These are phyloP conservation scores for Caenorhabditis latens DNA, from an alignment of 1,140 invertebrate genomes.

Conservation along the genomic window DNA sequence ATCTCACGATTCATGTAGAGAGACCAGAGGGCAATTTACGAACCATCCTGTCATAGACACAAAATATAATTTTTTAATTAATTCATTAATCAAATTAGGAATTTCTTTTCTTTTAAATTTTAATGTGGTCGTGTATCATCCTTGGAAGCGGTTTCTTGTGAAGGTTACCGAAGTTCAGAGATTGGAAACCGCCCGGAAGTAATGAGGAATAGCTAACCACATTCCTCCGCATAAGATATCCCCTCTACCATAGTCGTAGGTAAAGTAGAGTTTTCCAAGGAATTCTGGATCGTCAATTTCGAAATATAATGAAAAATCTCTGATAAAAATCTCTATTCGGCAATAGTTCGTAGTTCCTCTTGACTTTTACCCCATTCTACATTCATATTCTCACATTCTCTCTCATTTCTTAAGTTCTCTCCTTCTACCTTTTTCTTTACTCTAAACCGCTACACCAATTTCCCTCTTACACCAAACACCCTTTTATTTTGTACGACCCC, in stretches of 20 bases:
- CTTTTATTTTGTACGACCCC: not conserved
- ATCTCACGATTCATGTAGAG: too few relatives aligned
- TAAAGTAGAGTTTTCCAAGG: not conserved
- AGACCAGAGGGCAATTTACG: too few relatives aligned
- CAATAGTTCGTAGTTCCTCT: not conserved
- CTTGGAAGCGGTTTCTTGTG: too few relatives aligned
- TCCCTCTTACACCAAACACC: not conserved
- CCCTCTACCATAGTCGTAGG: not conserved
- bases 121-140: too few relatives aligned
- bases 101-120: too few relatives aligned
- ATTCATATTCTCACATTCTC: too few relatives aligned
- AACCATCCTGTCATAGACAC: too few relatives aligned
- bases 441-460: not conserved
- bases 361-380: not conserved
- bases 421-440: not conserved
- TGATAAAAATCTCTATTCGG: conserved; percentile 6
- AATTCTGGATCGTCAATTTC: not conserved
- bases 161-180: too few relatives aligned
- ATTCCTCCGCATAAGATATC: not conserved
- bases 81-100: too few relatives aligned
- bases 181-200: too few relatives aligned
- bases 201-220: not conserved
- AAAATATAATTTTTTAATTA: too few relatives aligned
- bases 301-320: not conserved
- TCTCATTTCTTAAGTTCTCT: not conserved